Evolutionary conservation across 2,888 invertebrate genomes (phyloP), one percentile per base, ranked within the genome.

Genomic region (Chymomyza caudatula): DNA sequence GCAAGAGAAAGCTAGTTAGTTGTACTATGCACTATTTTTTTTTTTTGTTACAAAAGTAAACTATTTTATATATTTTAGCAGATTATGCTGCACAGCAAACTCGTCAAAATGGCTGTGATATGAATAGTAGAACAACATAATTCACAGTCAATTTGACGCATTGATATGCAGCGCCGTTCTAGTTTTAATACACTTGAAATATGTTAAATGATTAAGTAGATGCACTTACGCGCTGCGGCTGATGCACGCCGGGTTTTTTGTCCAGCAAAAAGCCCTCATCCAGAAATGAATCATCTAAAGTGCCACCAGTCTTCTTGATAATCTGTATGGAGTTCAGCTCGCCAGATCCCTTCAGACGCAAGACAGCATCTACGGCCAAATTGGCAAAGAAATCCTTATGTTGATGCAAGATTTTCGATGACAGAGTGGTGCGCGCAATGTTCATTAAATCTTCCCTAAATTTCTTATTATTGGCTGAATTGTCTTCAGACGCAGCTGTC

Each of bases 171-270:
- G 84, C 66, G 78, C 13, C 42, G 15, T 8, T 15, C 17, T 17
- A 43, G 17, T 43, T 20, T 47, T 56, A 6, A 20, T 58, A 47
- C 42, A 13, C 19, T 4, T 19, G 17, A 22, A 43, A 4, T 8
- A 4, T 44, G 2, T 19, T 37, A 47, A 5, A n/a, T 23, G 5
- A 13, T n/a, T 17, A 15, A n/a, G n/a, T n/a, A n/a, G n/a, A n/a
- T n/a, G n/a, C n/a, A 76, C 84, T 85, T 78, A 89, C 89, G 55
- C 87, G 86, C 89, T 98, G 97, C 0, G 99, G 99, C 90, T 99
- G 99, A 92, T 98, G 97, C 23, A 99, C 95, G 71, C 99, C 99
- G 23, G 98, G 95, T 92, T 97, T 98, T 90, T 99, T 99, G 90
- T 99, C 98, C 74, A 99, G 91, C 64, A 99, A 92, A 89, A 99